phyloP scores from a whole-genome alignment of 92 coral and sea anemone genomes.

The Heliopora coerulea region DNA sequence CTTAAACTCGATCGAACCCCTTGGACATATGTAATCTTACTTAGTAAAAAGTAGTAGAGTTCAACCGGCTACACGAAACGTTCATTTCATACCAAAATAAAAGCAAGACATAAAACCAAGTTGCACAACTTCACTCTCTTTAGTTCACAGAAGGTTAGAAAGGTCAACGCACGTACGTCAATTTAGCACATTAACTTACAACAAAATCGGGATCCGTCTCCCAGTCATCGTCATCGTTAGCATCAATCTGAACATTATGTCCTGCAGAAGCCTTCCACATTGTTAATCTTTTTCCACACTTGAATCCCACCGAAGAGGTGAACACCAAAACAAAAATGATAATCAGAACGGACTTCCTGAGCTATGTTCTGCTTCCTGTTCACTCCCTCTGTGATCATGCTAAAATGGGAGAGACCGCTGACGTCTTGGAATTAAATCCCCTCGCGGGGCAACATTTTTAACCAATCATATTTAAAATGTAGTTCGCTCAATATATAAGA shows the following conservation, averaged over 20 bases:
- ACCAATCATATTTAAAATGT: too few species aligned
- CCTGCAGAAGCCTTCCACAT: conserved; percentile 46
- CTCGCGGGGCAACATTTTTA: too few species aligned
- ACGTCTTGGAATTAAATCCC: background rate
- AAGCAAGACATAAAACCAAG: background rate
- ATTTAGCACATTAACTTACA: conserved; percentile 69
- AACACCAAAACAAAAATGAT: background rate
- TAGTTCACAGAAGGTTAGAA: too few species aligned
- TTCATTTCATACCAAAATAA: too few species aligned
- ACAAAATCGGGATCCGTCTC: conserved; percentile 99
- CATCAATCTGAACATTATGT: conserved; percentile 28
- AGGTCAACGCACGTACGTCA: too few species aligned
- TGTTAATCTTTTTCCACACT: background rate
- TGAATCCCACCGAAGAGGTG: background rate
- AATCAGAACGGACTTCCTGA: too few species aligned
- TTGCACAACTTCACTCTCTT: background rate
- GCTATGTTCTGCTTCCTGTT: conserved; percentile 13
- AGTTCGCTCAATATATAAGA: too few species aligned
- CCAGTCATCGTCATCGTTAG: conserved; percentile 90
- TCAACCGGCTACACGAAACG: too few species aligned
- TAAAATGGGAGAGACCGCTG: background rate
- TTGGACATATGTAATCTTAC: too few species aligned
- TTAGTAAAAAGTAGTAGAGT: too few species aligned
- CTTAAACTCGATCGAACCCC: too few species aligned
- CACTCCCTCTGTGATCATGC: conserved; percentile 21